phyloP scores from a whole-genome alignment of 2,888 invertebrate genomes.

The Crematogaster levior region DNA sequence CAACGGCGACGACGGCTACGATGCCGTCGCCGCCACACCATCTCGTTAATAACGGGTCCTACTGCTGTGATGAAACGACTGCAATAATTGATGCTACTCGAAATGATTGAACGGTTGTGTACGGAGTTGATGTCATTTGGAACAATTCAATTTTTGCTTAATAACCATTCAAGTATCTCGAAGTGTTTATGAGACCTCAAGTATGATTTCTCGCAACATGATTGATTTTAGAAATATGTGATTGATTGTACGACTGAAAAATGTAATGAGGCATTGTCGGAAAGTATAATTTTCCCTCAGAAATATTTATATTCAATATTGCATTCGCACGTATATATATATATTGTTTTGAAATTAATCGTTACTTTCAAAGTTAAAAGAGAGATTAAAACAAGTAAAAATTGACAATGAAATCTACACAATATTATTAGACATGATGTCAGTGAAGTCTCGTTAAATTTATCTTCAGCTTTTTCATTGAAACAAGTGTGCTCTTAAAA shows the following conservation, averaged over 20 bases:
- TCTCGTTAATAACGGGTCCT: conserved; percentile 63
- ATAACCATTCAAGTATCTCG: not conserved
- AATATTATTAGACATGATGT: not conserved
- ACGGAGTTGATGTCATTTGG: conserved; percentile 47
- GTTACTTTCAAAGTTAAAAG: not conserved
- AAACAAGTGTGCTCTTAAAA: not conserved
- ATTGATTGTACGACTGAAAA: not conserved
- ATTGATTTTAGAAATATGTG: conserved; percentile 33
- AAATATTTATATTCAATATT: not conserved
- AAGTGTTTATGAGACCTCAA: not conserved
- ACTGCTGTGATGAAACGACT: conserved; percentile 50
- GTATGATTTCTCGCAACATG: conserved; percentile 32
- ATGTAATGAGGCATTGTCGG: not conserved
- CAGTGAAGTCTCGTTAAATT: not conserved
- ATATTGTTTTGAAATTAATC: not conserved
- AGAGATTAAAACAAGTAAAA: not conserved
- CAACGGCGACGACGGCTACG: conserved; percentile 40
- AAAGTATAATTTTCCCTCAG: not conserved
- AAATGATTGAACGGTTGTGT: conserved; percentile 63
- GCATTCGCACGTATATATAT: not conserved
- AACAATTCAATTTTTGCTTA: conserved; percentile 59
- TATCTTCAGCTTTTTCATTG: not conserved
- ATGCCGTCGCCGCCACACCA: conserved; percentile 19
- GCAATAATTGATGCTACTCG: conserved; percentile 71
- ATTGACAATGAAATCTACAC: not conserved